Conservation (phyloP, 2,113 vertebrate genomes). For the Oryctolagus cuniculus region mOryCun1.1 NC_091442.1:7596001-7596500, state of each 20-base stretch:
- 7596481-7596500: too few species aligned
- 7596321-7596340: not conserved
- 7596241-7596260: not conserved
- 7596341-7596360: too few species aligned
- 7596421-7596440: too few species aligned
- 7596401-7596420: too few species aligned
- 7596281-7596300: not conserved
- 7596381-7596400: too few species aligned
- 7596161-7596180: not conserved
- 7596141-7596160: not conserved
- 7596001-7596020: not conserved
- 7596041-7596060: fast-evolving
- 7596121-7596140: not conserved
- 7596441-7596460: too few species aligned
- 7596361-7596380: too few species aligned
- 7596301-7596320: not conserved
- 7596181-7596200: not conserved
- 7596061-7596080: not conserved
- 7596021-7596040: not conserved
- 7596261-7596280: not conserved
- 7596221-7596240: too few species aligned
- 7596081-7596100: not conserved
- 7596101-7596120: not conserved
- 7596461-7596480: too few species aligned
- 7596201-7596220: fast-evolving